Evolutionary conservation across 2,888 invertebrate species (phyloP), one percentile per base, ranked within the genome.

Genomic region (Ptychoptera contaminata): DNA sequence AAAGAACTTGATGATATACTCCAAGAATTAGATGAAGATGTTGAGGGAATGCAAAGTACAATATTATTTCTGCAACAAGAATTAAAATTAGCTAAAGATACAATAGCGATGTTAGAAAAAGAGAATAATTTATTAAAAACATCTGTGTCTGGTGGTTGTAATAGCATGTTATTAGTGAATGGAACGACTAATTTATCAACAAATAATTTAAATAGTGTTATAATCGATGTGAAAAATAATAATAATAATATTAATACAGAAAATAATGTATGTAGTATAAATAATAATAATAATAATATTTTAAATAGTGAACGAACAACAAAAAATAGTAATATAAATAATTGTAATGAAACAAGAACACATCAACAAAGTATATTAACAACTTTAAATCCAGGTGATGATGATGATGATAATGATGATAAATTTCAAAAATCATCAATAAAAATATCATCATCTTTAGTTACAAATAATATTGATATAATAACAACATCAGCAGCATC

Each of bases 1-100:
- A 43, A 34, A 87, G 96, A 97, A 67, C 67, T 94, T 56, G 96
- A 96, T 60, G 92, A 93, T 61, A 87, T 94, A 63, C 74, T 97
- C 40, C 86, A 91, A 63, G 96, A 96, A 62, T 67, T 96, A 50
- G 97, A 97, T 59, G 94, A 94, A 65, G 94, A 96, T 63, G 87
- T 94, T 35, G 97, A 97, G 67, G 94, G 94, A 16, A 92, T 97
- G 92, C 96, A 96, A 71, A 90, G 92, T 61, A 94, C 94, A 49
- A 93, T 96, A 58, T 75, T 88, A 64, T 86, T 86, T 67, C 72
- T 96, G 48, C 94, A 96, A 60, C 88, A 91, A 62, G 92, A 96
- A 67, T 68, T 96, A 48, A 79, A 88, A 47, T 86, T 88, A 55
- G 74, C 85, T 10, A 80, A 82, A 54, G 83, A 85, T 52, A 72